Conservation (phyloP, 2,888 invertebrate species). For the Andricus quercusramuli region DNA sequence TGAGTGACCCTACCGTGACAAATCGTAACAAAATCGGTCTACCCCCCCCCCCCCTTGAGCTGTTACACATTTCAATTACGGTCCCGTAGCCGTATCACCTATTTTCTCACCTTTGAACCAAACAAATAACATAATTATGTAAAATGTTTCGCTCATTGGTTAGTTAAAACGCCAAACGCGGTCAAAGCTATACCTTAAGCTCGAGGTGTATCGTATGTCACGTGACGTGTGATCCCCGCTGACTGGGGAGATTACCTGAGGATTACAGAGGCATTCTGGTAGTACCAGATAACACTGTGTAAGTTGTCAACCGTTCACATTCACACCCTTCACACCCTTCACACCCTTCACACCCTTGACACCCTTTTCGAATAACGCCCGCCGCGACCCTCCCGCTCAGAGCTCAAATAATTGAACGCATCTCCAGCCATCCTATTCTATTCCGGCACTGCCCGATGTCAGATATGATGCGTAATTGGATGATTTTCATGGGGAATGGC, state of each 20-base stretch:
- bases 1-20: too few species aligned
- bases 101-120: too few species aligned
- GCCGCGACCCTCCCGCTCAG: slow-evolving; percentile 51
- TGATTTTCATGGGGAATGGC: slow-evolving; percentile 76
- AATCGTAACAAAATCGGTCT: too few species aligned
- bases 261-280: slow-evolving; percentile 75
- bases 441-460: slow-evolving; percentile 56
- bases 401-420: slow-evolving; percentile 65
- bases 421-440: slow-evolving; percentile 39
- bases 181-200: slow-evolving; percentile 37
- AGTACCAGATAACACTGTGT: slow-evolving; percentile 76
- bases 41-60: too few species aligned
- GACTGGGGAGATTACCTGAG: slow-evolving; percentile 72
- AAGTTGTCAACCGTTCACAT: slow-evolving; percentile 74
- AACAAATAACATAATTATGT: too few species aligned
- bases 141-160: neutral
- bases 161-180: neutral
- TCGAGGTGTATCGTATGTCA: slow-evolving; percentile 71
- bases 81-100: too few species aligned
- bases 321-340: slow-evolving; percentile 59
- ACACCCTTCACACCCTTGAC: slow-evolving; percentile 61
- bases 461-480: slow-evolving; percentile 73
- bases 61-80: too few species aligned
- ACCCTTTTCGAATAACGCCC: slow-evolving; percentile 60
- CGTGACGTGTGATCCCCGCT: slow-evolving; percentile 71